phyloP scores from a whole-genome alignment of 2,888 invertebrate species.

The Physocephala rufipes region DNA sequence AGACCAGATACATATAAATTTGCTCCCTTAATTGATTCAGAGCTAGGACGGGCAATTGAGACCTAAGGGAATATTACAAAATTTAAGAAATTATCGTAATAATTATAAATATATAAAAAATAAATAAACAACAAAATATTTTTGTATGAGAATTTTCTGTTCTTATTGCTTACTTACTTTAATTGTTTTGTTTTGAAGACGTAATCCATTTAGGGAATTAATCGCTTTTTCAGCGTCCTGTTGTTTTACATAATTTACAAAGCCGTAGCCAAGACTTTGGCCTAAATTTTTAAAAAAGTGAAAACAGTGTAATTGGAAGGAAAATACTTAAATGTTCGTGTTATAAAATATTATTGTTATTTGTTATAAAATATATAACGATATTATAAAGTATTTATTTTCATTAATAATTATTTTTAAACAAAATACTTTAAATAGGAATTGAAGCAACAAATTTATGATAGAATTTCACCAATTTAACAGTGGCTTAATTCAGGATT shows the following conservation, averaged over 20 bases:
- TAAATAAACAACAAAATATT: too few relatives aligned
- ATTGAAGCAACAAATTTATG: too few relatives aligned
- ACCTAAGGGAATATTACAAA: slow-evolving; percentile 52
- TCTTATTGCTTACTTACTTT: slow-evolving; percentile 73
- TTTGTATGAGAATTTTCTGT: too few relatives aligned
- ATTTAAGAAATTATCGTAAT: too few relatives aligned
- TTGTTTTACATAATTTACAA: slow-evolving; percentile 97
- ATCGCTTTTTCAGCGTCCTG: slow-evolving; percentile 99
- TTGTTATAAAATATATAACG: too few relatives aligned
- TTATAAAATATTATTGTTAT: too few relatives aligned
- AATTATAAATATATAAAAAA: too few relatives aligned
- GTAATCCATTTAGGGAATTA: slow-evolving; percentile 95
- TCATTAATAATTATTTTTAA: too few relatives aligned
- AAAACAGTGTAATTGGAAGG: slow-evolving; percentile 14
- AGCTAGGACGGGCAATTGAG: slow-evolving; percentile 91
- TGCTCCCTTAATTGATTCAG: slow-evolving; percentile 93
- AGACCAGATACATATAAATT: slow-evolving; percentile 92
- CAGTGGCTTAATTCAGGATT: too few relatives aligned
- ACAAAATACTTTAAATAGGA: too few relatives aligned
- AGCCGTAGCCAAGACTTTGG: slow-evolving; percentile 99
- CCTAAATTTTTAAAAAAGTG: slow-evolving; percentile 67
- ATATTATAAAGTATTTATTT: background rate
- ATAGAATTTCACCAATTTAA: too few relatives aligned
- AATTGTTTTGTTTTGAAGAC: slow-evolving; percentile 99
- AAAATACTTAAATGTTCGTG: too few relatives aligned